Evolutionary conservation across 1,140 invertebrate species (phyloP), one percentile per base, ranked within the genome.

Genomic region (Sitophilus oryzae): DNA sequence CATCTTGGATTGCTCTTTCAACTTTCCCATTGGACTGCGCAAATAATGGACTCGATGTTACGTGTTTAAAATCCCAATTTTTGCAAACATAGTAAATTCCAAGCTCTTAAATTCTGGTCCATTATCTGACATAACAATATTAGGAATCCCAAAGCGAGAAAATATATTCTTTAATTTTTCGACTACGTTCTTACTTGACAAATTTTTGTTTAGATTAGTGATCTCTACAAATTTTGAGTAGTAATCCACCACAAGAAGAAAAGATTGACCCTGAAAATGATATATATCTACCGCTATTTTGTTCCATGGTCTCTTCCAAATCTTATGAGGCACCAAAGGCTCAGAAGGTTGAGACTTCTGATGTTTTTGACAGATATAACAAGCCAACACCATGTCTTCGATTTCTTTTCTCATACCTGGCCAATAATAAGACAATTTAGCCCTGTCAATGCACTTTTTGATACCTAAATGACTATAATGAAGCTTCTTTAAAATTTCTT

Each of bases 381-480:
- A 77, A 51, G 66, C 66, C 18, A 49, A 45, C 15, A 77, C 61
- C 14, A 67, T 56, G 42, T 73, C 60, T 66, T 69, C 66, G 23
- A 78, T 74, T 40, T 78, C 65, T 37, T 68, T 68, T 34, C 61
- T 61, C 54, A 77, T 74, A 20, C 38, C 43, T 22, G 56, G 56
- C 59, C 62, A 63, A 55, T 47, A 61, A 41, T 59, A 36, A 40
- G 42, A 51, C 34, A 45, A 11, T 30, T 52, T 41, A 14, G 52
- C 52, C 23, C 48, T 19, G 14, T 20, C 23, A 11, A 22, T 9
- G 9, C 35, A 55, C 58, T 72, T 72, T 40, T 71, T 70, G 49
- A 71, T 64, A 1, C 76, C 76, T 44, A 75, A 25, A 63, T 79
- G 76, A 14, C 64, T 60, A 52, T 70, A 65, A 62, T 77, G 75